Base-by-base conservation (phyloP, 2,888 invertebrate species). In the Automeris io region DNA sequence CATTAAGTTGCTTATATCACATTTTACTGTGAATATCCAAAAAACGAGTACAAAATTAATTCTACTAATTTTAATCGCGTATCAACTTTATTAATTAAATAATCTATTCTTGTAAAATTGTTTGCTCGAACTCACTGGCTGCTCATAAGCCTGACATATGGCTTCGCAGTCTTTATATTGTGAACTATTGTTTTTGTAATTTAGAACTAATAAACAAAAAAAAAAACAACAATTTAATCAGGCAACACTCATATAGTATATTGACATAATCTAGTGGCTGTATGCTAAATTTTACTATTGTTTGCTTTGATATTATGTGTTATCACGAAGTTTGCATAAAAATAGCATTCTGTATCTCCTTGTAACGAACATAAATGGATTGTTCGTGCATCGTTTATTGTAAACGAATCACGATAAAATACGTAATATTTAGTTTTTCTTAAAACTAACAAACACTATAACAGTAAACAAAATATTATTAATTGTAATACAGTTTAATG, bases 261-360 rank as follows among this genome's bases (percentile, higher is more conserved):
- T 35, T 29, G 29, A 39, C 39, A 35, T 29, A 34, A 35, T 26
- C 29, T 34, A n/a, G 13, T 16, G n/a, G 22, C 4, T 11, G 26
- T 26, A 12, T 19, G 26, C 33, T 34, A 39, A 35, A 39, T 39
- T 34, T 21, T 34, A 18, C 33, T 29, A 34, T 34, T 29, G 26
- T 39, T 33, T 39, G 22, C 34, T 26, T 35, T 39, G 13, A 26
- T 33, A 39, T 29, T 34, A 34, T 11, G 16, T 22, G 34, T 35
- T 39, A 34, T 34, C 39, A 39, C 39, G 39, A 39, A 16, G 16
- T 21, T 22, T 16, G 29, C 29, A 16, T 29, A 29, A 29, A 29
- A 29, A 29, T 29, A 29, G 29, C 29, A 29, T 29, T 29, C 29
- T 29, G 16, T 29, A 29, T 16, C 29, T 29, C 16, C 16, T 29